phyloP scores from a whole-genome alignment of 2,888 invertebrate genomes.

The Melanophora roralis region DNA sequence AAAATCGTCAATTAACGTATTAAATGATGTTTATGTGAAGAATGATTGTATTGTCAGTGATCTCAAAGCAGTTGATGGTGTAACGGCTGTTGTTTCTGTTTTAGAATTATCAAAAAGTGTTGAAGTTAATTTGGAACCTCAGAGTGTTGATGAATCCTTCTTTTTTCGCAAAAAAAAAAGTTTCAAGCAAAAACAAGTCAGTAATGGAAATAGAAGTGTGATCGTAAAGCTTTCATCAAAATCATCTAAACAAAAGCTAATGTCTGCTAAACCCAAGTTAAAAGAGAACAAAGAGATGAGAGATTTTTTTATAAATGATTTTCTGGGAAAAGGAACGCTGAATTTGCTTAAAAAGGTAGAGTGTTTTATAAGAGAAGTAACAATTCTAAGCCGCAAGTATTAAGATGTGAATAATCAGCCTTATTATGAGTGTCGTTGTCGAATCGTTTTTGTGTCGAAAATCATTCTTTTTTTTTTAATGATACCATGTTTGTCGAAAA shows the following conservation, averaged over 20 bases:
- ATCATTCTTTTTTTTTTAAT: too few relatives aligned
- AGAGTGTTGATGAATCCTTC: background rate
- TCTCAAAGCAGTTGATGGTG: background rate
- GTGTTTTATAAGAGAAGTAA: background rate
- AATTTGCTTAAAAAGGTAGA: too few relatives aligned
- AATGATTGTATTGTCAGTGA: conserved; percentile 13
- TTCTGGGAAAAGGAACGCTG: background rate
- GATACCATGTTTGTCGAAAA: too few relatives aligned
- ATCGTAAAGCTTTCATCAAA: background rate
- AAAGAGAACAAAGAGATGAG: background rate
- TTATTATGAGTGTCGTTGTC: too few relatives aligned
- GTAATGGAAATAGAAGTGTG: background rate
- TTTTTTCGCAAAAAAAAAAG: background rate
- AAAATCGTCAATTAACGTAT: conserved; percentile 8
- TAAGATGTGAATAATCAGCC: conserved; percentile 4
- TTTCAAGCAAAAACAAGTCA: background rate
- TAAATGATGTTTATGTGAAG: background rate
- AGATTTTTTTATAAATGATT: background rate
- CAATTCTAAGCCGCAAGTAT: background rate
- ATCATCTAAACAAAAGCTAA: background rate
- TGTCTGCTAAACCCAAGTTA: background rate
- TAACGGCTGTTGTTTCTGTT: background rate
- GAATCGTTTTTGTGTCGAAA: too few relatives aligned
- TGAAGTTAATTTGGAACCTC: background rate
- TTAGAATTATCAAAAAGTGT: background rate